These are phyloP conservation scores for Siniperca chuatsi DNA, from an alignment of 2,113 vertebrate species.

Conservation along the genomic window DNA sequence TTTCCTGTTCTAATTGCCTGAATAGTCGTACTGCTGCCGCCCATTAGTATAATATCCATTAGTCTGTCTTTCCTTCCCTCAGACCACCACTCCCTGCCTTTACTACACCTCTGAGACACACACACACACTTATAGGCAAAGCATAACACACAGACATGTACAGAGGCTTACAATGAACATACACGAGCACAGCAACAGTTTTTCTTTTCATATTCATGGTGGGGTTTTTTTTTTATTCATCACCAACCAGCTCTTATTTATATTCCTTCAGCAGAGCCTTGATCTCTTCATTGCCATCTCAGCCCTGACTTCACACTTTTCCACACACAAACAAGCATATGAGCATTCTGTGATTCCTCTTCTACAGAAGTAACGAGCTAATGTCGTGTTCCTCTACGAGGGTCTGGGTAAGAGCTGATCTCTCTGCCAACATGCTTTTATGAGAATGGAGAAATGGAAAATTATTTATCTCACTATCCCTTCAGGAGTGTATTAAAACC, in stretches of 20 bases:
- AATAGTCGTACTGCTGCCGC: slow-evolving; percentile 72
- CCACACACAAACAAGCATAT: neutral
- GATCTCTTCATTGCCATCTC: neutral
- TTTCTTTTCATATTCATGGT: neutral
- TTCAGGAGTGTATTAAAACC: slow-evolving; percentile 27
- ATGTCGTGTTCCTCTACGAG: neutral
- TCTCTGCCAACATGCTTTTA: slow-evolving; percentile 19
- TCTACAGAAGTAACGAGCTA: slow-evolving; percentile 7
- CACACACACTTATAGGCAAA: slow-evolving; percentile 29
- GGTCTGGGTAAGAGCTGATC: slow-evolving; percentile 23
- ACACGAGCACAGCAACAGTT: neutral
- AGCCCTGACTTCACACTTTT: neutral
- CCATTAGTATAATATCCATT: slow-evolving; percentile 82
- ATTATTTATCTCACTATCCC: slow-evolving; percentile 28
- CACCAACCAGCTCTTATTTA: neutral
- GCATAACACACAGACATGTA: slow-evolving; percentile 7
- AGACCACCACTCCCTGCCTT: slow-evolving; percentile 76
- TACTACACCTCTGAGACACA: slow-evolving; percentile 84
- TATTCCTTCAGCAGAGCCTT: slow-evolving; percentile 8
- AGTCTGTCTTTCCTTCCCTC: slow-evolving; percentile 61
- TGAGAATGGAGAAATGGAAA: slow-evolving; percentile 27
- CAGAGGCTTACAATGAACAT: neutral
- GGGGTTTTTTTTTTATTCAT: neutral
- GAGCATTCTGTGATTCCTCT: accelerated
- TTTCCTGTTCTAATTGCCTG: slow-evolving; percentile 84